Conservation (phyloP, 1,140 invertebrate genomes). For the Cotesia chilonis region DNA sequence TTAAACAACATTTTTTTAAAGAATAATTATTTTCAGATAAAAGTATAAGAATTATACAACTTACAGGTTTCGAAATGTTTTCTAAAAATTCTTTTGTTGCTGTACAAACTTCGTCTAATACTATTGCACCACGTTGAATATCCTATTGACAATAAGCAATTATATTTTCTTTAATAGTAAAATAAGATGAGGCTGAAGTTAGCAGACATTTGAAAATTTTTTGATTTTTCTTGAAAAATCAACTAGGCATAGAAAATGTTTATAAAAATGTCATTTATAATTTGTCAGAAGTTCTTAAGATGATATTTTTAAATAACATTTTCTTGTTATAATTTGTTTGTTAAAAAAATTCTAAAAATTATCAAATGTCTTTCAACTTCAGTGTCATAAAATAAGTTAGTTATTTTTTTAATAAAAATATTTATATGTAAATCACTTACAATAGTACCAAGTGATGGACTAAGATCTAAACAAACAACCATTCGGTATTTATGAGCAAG, state of each 20-base stretch:
- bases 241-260: too few species aligned
- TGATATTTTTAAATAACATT: too few species aligned
- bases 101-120: slow-evolving; percentile 75
- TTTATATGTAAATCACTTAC: slow-evolving; percentile 55
- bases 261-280: too few species aligned
- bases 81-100: slow-evolving; percentile 73
- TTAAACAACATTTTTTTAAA: background rate
- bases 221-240: too few species aligned
- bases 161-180: too few species aligned
- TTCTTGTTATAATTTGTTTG: too few species aligned
- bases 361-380: too few species aligned
- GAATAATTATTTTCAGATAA: background rate
- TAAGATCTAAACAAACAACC: slow-evolving; percentile 83
- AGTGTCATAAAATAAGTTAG: too few species aligned
- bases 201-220: too few species aligned
- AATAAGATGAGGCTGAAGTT: too few species aligned
- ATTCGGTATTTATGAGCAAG: slow-evolving; percentile 73
- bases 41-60: slow-evolving; percentile 43
- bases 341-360: too few species aligned
- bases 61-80: slow-evolving; percentile 73
- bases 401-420: background rate
- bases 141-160: slow-evolving; percentile 55
- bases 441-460: slow-evolving; percentile 79
- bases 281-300: too few species aligned
- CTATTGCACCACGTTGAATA: slow-evolving; percentile 73